These are phyloP conservation scores for Columba livia DNA, from an alignment of 2,113 vertebrate species.

Conservation along the genomic window DNA sequence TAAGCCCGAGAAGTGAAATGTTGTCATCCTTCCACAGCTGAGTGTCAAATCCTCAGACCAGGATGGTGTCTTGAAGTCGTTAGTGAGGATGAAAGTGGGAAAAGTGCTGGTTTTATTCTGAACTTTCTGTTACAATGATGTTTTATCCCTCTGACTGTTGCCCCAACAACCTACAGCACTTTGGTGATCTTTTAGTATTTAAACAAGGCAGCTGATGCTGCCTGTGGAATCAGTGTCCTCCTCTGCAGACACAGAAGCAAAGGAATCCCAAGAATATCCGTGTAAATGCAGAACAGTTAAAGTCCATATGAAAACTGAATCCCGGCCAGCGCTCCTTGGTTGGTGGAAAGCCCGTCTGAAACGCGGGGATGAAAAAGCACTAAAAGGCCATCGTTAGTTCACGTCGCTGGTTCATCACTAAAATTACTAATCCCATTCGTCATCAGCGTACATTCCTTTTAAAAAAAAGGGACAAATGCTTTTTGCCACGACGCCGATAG, in stretches of 20 bases:
- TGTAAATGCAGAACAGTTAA: neutral
- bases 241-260: neutral
- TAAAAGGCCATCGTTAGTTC: neutral
- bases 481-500: conserved; percentile 42
- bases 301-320: neutral
- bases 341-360: neutral
- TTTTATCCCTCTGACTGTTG: neutral
- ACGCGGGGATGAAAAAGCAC: neutral
- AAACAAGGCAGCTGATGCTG: neutral
- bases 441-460: neutral
- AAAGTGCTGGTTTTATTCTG: neutral
- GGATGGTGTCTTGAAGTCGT: neutral
- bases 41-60: neutral
- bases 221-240: neutral
- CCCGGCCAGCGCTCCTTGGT: neutral
- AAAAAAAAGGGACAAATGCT: conserved; percentile 69
- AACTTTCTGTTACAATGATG: neutral
- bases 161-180: neutral
- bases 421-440: conserved; percentile 44
- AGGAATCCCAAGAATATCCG: neutral
- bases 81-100: neutral
- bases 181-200: neutral
- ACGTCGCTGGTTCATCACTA: conserved; percentile 21
- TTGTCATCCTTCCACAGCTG: neutral
- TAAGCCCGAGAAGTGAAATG: neutral